phyloP scores from a whole-genome alignment of 2,888 invertebrate species.

The Aradus depressus region DNA sequence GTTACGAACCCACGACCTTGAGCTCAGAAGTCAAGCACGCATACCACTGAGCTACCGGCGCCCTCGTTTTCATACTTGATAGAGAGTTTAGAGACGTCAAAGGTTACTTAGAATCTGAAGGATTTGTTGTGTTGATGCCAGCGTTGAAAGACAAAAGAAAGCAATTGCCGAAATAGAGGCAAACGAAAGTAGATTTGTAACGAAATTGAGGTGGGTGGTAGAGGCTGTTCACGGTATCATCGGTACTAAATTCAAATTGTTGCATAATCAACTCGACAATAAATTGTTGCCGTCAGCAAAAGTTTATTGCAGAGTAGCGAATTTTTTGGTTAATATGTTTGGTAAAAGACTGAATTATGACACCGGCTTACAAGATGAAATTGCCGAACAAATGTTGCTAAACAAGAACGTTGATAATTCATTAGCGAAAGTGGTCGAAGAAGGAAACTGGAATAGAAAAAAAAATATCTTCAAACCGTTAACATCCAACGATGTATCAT shows the following conservation, averaged over 20 bases:
- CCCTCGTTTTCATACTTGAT: too few species aligned
- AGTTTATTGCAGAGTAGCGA: conserved; percentile 21
- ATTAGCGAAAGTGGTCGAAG: conserved; percentile 3
- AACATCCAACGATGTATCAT: conserved; percentile 16
- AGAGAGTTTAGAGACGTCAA: conserved; percentile 30
- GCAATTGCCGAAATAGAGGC: conserved; percentile 28
- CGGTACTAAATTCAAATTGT: conserved; percentile 25
- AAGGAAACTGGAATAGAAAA: conserved; percentile 12
- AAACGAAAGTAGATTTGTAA: conserved; percentile 29
- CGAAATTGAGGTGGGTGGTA: conserved; percentile 29
- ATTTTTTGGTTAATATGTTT: conserved; percentile 25
- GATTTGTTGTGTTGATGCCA: conserved; percentile 30
- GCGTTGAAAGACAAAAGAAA: conserved; percentile 31
- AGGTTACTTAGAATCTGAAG: conserved; percentile 1
- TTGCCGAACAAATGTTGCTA: conserved; percentile 13
- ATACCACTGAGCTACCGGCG: too few species aligned
- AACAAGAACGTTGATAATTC: conserved; percentile 14
- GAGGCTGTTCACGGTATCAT: conserved; percentile 30
- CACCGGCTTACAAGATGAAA: conserved; percentile 10
- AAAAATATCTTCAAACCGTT: conserved; percentile 10
- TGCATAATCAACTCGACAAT: conserved; percentile 28
- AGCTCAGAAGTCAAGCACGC: too few species aligned
- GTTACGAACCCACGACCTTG: too few species aligned
- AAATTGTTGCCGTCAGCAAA: conserved; percentile 21
- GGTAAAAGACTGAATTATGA: conserved; percentile 27